Base-by-base conservation (phyloP, 2,888 invertebrate genomes). In the Pemphredon lugubris region DNA sequence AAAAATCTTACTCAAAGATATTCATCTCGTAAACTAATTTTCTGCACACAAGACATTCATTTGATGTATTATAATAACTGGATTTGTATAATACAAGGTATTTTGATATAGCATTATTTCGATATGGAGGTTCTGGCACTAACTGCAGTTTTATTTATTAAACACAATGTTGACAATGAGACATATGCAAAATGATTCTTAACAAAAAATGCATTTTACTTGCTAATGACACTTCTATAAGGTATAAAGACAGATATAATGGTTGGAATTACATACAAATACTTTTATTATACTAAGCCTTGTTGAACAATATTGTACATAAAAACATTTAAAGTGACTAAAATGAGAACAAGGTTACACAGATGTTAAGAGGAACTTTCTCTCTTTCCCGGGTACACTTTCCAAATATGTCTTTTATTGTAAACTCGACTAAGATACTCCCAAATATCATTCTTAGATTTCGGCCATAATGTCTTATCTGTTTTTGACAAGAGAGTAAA, bases 401-500 rank as follows among this genome's bases (percentile, higher is more conserved):
- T 77, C 18, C 57, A 55, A 34, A 53, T 50, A 14, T 66, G 26
- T n/a, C 54, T 37, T 45, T 20, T 69, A 9, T 59, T 73, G 18
- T 64, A 69, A 26, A 59, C n/a, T 21, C 23, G 48, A 26, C 63
- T 60, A 47, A 78, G 9, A 39, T 78, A 75, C 20, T 66, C 50
- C 20, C 75, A 66, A 45, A 82, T 34, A 4, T 75, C 69, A 6
- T n/a, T 23, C 2, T 75, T 60, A 2, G 45, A 61, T 45, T 74
- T 70, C 6, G 71, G 81, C 81, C 81, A 84, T 16, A 80, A 63
- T 57, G 79, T 79, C n/a, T 71, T 40, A 20, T 75, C 77, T 16
- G 82, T 4, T 60, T 76, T 67, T 1, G 67, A 44, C n/a, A 88
- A 47, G 5, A 83, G n/a, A 18, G 65, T 57, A 23, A 63, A 65